Evolutionary conservation across 1,140 invertebrate species (phyloP).

Genomic region (Lepidurus couesii): DNA sequence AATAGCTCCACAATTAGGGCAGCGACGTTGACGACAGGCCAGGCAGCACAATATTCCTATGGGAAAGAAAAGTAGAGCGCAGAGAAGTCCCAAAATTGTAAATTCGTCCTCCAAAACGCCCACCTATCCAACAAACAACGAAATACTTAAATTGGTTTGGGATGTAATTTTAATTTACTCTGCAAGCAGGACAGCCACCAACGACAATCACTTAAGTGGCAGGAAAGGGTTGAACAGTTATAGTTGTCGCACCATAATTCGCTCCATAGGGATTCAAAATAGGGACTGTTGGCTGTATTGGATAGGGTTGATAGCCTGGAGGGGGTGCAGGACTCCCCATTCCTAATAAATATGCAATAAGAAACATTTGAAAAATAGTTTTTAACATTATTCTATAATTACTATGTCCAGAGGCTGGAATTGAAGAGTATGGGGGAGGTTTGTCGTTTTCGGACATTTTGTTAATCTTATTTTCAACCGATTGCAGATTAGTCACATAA

Average conservation of each 20-base stretch:
- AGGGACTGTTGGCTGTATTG: background rate
- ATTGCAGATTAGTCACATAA: background rate
- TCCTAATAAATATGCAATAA: background rate
- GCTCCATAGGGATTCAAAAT: conserved; percentile 22
- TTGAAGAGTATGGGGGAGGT: background rate
- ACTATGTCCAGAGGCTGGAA: background rate
- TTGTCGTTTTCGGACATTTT: conserved; percentile 11
- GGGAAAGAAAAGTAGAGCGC: conserved; percentile 80
- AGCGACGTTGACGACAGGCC: conserved; percentile 66
- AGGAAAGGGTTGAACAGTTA: conserved; percentile 37
- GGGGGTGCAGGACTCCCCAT: background rate
- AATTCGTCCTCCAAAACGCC: conserved; percentile 78
- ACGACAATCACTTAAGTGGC: conserved; percentile 62
- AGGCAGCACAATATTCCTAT: conserved; percentile 75
- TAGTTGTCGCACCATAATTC: conserved; percentile 38
- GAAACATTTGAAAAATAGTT: background rate
- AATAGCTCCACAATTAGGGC: conserved; percentile 75
- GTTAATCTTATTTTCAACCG: background rate
- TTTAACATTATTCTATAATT: background rate
- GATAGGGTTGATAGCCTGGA: conserved; percentile 11
- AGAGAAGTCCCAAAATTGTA: conserved; percentile 70
- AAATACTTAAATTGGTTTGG: background rate
- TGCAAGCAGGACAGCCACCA: conserved; percentile 73
- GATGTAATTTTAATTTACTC: conserved; percentile 47
- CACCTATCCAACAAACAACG: conserved; percentile 48